Evolutionary conservation across 2,797 vertebrate species (phyloP).

Genomic region (Eospalax fontanierii): DNA sequence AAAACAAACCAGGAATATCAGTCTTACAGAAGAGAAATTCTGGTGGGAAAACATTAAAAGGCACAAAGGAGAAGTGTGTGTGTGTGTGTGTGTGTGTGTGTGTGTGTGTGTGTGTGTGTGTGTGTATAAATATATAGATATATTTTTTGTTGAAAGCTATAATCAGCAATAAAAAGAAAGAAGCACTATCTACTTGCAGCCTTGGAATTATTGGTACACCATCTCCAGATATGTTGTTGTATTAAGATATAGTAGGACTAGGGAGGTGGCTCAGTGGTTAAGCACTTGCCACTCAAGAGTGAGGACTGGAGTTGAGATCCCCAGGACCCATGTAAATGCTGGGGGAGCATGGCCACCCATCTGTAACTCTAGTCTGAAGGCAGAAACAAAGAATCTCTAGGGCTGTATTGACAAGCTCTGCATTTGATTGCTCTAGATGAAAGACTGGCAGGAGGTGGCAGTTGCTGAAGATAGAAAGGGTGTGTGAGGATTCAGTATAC

Average conservation of each 20-base stretch:
- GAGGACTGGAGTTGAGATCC: not conserved
- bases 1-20: not conserved
- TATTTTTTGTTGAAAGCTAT: not conserved
- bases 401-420: not conserved
- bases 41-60: constrained; percentile 39
- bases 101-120: too few species aligned
- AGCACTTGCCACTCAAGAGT: not conserved
- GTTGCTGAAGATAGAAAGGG: not conserved
- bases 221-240: not conserved
- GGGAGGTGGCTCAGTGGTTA: not conserved
- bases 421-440: not conserved
- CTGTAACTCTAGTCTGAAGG: not conserved
- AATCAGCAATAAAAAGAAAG: not conserved
- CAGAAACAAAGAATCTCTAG: too few species aligned
- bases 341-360: not conserved
- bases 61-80: too few species aligned
- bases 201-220: not conserved
- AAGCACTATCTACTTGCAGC: not conserved
- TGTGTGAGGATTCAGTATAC: constrained; percentile 2
- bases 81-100: too few species aligned
- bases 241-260: too few species aligned
- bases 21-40: not conserved
- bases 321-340: not conserved
- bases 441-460: not conserved
- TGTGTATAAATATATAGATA: too few species aligned